phyloP scores from a whole-genome alignment of 2,113 vertebrate species.

The Neolamprologus kungweensis region DNA sequence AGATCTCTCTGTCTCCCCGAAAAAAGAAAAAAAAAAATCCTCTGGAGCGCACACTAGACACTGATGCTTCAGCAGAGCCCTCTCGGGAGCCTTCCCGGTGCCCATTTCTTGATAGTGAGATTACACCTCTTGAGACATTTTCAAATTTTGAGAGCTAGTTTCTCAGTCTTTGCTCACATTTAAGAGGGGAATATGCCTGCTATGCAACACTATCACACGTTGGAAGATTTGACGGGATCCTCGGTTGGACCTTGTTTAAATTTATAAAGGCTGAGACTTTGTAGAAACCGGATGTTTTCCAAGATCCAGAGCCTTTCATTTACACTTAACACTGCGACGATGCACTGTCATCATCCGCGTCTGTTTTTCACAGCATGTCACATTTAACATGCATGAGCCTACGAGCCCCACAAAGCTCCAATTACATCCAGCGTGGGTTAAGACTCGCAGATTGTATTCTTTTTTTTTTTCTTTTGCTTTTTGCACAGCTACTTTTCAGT shows the following conservation, averaged over 20 bases:
- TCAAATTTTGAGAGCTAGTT: slow-evolving; percentile 1
- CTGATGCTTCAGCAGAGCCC: not conserved
- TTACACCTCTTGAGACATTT: slow-evolving; percentile 20
- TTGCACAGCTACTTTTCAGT: not conserved
- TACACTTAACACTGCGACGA: not conserved
- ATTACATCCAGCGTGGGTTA: slow-evolving; percentile 6
- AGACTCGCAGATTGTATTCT: not conserved
- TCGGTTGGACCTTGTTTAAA: slow-evolving; percentile 33
- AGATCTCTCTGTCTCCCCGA: slow-evolving; percentile 17
- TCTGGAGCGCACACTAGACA: not conserved
- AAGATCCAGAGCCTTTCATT: slow-evolving; percentile 50
- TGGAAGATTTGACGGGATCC: not conserved
- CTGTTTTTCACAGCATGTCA: slow-evolving; percentile 54
- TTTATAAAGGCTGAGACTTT: slow-evolving; percentile 22
- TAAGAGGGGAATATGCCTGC: not conserved
- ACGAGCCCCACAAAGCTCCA: slow-evolving; percentile 7
- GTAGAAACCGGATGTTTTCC: slow-evolving; percentile 36
- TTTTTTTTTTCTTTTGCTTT: not conserved
- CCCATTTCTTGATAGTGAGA: not conserved
- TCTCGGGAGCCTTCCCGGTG: not conserved
- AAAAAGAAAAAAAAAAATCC: not conserved
- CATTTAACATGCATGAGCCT: slow-evolving; percentile 55
- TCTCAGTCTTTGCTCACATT: not conserved
- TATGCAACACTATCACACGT: not conserved
- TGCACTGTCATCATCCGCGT: slow-evolving; percentile 34